Percentiles rank a stretch among this genome's conserved stretches.
Evolutionary conservation across 2,113 vertebrate genomes (phyloP).

Genomic region (Megaceryle maxima): DNA sequence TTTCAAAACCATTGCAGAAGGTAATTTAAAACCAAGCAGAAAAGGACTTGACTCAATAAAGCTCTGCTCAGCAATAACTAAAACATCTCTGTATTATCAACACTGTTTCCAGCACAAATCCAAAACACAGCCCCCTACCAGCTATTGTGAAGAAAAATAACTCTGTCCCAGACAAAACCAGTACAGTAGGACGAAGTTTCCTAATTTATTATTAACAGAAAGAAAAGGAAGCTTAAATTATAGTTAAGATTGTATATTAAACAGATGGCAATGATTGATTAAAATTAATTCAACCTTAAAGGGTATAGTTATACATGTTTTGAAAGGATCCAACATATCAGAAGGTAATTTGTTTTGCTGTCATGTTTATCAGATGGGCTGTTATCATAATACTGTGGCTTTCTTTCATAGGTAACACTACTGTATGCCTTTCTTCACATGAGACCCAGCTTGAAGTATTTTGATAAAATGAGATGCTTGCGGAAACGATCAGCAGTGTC

Average conservation of each 20-base stretch:
- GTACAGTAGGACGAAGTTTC: neutral
- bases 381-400: conserved; percentile 30
- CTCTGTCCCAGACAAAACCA: neutral
- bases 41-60: neutral
- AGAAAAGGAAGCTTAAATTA: neutral
- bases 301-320: neutral
- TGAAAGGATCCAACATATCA: neutral
- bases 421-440: conserved; percentile 69
- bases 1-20: too few relatives aligned
- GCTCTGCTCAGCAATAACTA: neutral
- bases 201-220: neutral
- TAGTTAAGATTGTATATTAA: neutral
- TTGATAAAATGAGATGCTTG: conserved; percentile 98
- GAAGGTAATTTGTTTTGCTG: neutral
- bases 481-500: conserved; percentile 94
- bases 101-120: neutral
- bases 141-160: neutral
- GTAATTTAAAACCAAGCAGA: neutral
- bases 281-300: neutral
- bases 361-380: neutral
- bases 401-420: conserved; percentile 57
- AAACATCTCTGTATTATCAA: neutral
- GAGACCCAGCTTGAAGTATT: conserved; percentile 84
- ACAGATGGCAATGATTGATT: neutral
- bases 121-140: neutral